Base-by-base conservation (phyloP, 2,113 vertebrate genomes). In the Hiodon tergisus region DNA sequence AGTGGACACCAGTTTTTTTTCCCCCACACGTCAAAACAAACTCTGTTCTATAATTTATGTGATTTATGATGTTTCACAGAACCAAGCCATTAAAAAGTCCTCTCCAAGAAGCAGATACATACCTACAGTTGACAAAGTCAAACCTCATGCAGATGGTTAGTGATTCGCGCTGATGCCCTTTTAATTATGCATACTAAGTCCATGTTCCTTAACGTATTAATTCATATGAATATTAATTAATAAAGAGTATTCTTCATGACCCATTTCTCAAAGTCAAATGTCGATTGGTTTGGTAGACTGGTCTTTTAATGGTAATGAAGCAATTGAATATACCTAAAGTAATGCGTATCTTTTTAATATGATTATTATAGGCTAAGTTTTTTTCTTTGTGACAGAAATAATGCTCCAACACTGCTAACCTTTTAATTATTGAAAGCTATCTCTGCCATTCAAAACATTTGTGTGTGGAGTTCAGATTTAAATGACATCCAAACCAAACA, bases 1-100 rank as follows among this genome's bases (percentile, higher is more conserved):
- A 91, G 88, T 85, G 91, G 89, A 90, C 88, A 86, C 85, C 79
- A 80, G 81, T 83, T 86, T 87, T 81, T 31, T 31, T 81, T 87
- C 83, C 76, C 80, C 77, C 53, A 66, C 74, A 79, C 69, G 83
- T 88, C 89, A 88, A 91, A 91, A 90, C 89, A 91, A 87, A 87
- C 88, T 71, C 47, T 87, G 89, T 89, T 91, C 90, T 88, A 91
- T 89, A 88, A 88, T 89, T 89, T 86, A 77, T 81, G 68, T 88
- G 87, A 90, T 90, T 90, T 89, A 90, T 83, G 88, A 86, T 84
- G 81, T 79, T 79, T 86, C 79, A 78, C 80, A 82, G 81, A 78
- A 77, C 79, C 73, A 73, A 83, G 84, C 84, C 79, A 73, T 86
- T 78, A 74, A 75, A 76, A 82, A 81, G 72, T 86, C 81, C 85